Conservation (phyloP, 2,113 vertebrate genomes). For the Aegotheles bennettii region DNA sequence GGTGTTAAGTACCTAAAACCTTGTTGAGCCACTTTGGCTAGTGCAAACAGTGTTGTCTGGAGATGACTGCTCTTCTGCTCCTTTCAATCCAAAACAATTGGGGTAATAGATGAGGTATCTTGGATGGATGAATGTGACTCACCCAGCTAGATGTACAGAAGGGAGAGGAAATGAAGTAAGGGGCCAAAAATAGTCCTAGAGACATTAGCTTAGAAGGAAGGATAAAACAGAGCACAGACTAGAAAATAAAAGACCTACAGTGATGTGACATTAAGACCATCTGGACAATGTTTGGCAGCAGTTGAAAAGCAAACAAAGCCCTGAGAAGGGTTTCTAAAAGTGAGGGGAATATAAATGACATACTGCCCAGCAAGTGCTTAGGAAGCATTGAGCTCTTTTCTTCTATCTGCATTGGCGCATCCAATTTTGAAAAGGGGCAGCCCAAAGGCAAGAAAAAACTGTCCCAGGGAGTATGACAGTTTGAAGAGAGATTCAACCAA, state of each 20-base stretch:
- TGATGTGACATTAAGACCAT: slow-evolving; percentile 69
- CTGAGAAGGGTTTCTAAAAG: slow-evolving; percentile 39
- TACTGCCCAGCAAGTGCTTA: neutral
- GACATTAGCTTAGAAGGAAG: slow-evolving; percentile 53
- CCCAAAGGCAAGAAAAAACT: neutral
- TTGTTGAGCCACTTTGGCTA: neutral
- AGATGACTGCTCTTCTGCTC: slow-evolving; percentile 6
- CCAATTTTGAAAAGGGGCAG: neutral
- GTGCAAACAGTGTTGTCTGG: neutral
- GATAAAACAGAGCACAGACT: slow-evolving; percentile 45
- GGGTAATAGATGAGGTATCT: slow-evolving; percentile 44
- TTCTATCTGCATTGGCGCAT: neutral
- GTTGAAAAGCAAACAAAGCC: slow-evolving; percentile 54
- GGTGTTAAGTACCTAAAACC: neutral
- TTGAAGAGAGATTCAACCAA: neutral
- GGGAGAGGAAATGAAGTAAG: slow-evolving; percentile 61
- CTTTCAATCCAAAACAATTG: neutral
- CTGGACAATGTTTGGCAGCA: slow-evolving; percentile 69
- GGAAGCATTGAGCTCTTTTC: neutral
- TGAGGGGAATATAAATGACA: slow-evolving; percentile 46
- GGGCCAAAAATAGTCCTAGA: slow-evolving; percentile 55
- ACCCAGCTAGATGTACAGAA: slow-evolving; percentile 44
- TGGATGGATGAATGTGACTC: slow-evolving; percentile 36
- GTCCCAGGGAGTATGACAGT: neutral
- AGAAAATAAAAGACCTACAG: slow-evolving; percentile 67